Evolutionary conservation across 2,888 invertebrate species (phyloP).

Genomic region (Tachina fera): DNA sequence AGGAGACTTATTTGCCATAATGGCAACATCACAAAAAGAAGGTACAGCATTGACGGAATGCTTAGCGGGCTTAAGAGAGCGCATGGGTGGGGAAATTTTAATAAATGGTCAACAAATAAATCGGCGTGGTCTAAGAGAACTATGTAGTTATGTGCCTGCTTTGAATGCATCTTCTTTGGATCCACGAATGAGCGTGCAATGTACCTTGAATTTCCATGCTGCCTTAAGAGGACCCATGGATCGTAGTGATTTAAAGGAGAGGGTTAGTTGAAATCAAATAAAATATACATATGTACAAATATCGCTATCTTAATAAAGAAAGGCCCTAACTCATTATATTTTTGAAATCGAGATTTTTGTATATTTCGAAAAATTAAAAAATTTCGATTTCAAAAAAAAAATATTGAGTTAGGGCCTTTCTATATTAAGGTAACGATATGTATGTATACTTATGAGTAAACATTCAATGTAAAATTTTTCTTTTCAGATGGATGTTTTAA

Average conservation of each 20-base stretch:
- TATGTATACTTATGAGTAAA: neutral
- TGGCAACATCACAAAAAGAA: constrained; percentile 94
- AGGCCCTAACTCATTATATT: no score
- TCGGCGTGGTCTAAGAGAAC: constrained; percentile 87
- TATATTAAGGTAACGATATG: no score
- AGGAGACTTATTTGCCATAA: constrained; percentile 94
- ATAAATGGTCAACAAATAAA: constrained; percentile 93
- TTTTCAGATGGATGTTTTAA: constrained; percentile 90
- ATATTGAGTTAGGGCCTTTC: no score
- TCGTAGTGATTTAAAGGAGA: constrained; percentile 87
- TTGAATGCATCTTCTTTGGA: constrained; percentile 81
- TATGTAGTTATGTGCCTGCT: constrained; percentile 85
- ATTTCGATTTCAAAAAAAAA: no score
- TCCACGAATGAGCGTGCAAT: constrained; percentile 94
- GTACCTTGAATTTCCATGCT: constrained; percentile 93
- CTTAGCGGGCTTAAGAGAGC: constrained; percentile 89
- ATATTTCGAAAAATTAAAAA: no score
- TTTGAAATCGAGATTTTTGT: no score
- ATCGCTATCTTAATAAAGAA: no score
- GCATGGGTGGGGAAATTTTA: constrained; percentile 90
- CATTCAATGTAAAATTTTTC: neutral
- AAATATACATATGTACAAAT: neutral
- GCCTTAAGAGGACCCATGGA: constrained; percentile 85
- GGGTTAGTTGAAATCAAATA: constrained; percentile 84
- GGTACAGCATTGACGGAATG: constrained; percentile 93